Conservation (phyloP, 2,797 vertebrate genomes). For the Chaunax sp. region DNA sequence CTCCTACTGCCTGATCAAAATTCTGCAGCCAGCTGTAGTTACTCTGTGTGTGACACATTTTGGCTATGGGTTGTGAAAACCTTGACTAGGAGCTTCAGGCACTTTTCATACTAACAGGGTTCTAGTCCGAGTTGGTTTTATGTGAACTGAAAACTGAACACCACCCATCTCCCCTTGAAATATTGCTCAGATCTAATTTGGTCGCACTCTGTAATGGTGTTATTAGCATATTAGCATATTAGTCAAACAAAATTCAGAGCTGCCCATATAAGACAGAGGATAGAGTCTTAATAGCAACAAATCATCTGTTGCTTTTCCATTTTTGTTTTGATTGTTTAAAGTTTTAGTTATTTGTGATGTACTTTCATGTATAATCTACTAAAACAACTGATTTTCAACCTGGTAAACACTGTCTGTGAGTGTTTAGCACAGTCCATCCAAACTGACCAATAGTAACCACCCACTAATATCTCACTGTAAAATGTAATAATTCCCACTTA, state of each 20-base stretch:
- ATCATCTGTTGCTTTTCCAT: background rate
- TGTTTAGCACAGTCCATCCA: conserved; percentile 15
- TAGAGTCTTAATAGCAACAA: conserved; percentile 3
- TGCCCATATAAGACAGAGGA: conserved; percentile 11
- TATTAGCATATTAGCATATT: conserved; percentile 23
- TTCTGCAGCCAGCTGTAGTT: conserved; percentile 62
- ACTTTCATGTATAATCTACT: background rate
- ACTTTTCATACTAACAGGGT: conserved; percentile 54
- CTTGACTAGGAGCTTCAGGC: conserved; percentile 65
- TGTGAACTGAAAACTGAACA: conserved; percentile 59
- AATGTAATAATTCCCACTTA: conserved; percentile 48
- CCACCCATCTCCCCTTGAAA: conserved; percentile 47
- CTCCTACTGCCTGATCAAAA: conserved; percentile 68
- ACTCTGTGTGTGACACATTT: conserved; percentile 62
- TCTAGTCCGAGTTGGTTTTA: conserved; percentile 45
- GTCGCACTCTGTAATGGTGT: background rate
- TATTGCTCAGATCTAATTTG: conserved; percentile 46
- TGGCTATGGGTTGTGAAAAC: conserved; percentile 68
- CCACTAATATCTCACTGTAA: conserved; percentile 39
- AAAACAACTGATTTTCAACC: background rate
- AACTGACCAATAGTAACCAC: conserved; percentile 32
- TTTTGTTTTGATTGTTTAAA: conserved; percentile 1
- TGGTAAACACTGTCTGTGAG: background rate
- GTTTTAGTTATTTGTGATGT: conserved; percentile 7
- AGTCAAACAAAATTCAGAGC: conserved; percentile 9